Percentiles rank a stretch among this genome's conserved stretches.
Evolutionary conservation across 2,113 vertebrate genomes (phyloP).

Genomic region (Pseudorhombus dupliciocellatus): DNA sequence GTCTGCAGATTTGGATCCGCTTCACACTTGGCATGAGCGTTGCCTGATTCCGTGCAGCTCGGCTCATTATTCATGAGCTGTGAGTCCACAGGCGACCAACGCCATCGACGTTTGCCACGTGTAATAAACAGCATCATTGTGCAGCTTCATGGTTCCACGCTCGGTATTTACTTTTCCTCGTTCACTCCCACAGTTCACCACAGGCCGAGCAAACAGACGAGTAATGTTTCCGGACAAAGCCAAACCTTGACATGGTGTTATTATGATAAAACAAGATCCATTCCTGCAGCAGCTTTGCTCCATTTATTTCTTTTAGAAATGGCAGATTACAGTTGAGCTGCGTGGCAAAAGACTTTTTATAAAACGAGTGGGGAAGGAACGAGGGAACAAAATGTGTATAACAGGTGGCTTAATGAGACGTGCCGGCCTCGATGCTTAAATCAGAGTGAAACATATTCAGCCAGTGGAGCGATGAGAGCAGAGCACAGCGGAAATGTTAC

Average conservation of each 20-base stretch:
- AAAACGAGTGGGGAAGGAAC: neutral
- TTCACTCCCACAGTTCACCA: neutral
- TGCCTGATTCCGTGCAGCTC: no score
- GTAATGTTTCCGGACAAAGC: neutral
- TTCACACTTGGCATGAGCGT: no score
- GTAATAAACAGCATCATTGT: neutral
- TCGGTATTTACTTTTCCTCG: no score
- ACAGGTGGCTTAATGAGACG: neutral
- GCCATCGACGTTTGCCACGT: no score
- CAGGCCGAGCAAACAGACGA: neutral
- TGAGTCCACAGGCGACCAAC: no score
- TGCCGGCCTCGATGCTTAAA: neutral
- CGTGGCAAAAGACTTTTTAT: neutral
- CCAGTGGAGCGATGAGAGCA: slow-evolving; percentile 4
- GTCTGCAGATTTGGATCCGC: no score
- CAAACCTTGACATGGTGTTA: slow-evolving; percentile 10
- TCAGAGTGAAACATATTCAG: slow-evolving; percentile 6
- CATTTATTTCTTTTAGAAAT: neutral
- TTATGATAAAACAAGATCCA: neutral
- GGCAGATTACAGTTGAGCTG: neutral
- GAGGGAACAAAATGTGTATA: neutral
- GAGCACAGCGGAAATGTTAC: neutral
- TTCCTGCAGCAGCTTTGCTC: neutral
- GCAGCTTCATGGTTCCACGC: no score
- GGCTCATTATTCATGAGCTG: no score